Evolutionary conservation across 2,797 vertebrate species (phyloP), one percentile per base, ranked within the genome.

Genomic region (Sebastes reedi): DNA sequence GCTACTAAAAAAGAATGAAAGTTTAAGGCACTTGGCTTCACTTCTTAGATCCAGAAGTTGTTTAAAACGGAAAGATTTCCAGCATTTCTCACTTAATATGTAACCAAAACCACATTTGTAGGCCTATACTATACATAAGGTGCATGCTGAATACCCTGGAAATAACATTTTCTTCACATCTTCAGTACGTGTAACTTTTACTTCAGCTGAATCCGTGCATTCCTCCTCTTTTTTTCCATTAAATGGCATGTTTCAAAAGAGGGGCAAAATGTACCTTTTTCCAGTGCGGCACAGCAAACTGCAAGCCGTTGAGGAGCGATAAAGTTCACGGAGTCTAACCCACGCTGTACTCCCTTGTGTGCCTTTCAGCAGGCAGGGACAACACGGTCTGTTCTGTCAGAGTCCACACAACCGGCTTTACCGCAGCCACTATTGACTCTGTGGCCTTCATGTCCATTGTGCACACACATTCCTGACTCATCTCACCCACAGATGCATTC

Each of bases 401-500:
- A 61, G 75, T 81, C 88, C 80, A 76, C 80, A 87, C 81, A 75
- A 71, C 77, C 64, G 62, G 66, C 74, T 85, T 70, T 36, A 34
- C 56, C 67, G 27, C 72, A 60, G 81, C 72, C 24, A 10, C 36
- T 20, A 82, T 84, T 34, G 81, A 91, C 87, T 86, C 62, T 59
- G 80, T 87, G 88, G 90, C 84, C 89, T 91, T 91, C 71, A 6
- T 30, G 77, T 67, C 79, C 81, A 86, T 85, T 90, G 88, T 92
- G 56, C 71, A 67, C 77, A 81, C 72, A 83, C 69, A 76, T 83
- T 82, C 72, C 80, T 75, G 77, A 82, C 78, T 90, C 84, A 90
- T 82, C 86, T 91, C 86, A 81, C 77, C 87, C 75, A 90, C 79
- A 85, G 80, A 76, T 58, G 64, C 83, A 72, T 86, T 86, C 72